Evolutionary conservation across 2,797 vertebrate species (phyloP), one percentile per base, ranked within the genome.

Genomic region (Lacerta viridis): DNA sequence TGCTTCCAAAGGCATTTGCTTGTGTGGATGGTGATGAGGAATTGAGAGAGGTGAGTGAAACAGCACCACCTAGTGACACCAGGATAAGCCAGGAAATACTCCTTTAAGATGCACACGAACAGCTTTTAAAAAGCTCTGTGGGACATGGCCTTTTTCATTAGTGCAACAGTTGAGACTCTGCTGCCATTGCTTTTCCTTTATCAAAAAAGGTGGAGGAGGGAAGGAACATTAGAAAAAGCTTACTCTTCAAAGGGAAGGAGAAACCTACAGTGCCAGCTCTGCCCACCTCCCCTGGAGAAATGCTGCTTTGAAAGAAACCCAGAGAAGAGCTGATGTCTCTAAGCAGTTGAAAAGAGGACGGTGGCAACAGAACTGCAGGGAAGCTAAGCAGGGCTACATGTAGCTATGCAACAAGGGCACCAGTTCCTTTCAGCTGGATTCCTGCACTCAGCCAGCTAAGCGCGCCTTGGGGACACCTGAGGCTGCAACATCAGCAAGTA

Each of bases 161-260:
- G 59, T 46, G 66, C 50, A 80, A 80, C 18, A n/a, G 17, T 33
- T 82, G 55, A 69, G 41, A 36, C n/a, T 72, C 66, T 46, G 55
- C 75, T 50, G 25, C 27, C 68, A 72, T 59, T 46, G 20, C 29
- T 55, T 50, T 15, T 23, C 29, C 15, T 77, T 68, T 68, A n/a
- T 83, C 46, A 27, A 50, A 33, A 69, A 25, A 17, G 46, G 64
- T 36, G 20, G 17, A 4, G 23, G 41, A 76, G 11, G 39, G 9
- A 43, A 43, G 68, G 84, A 20, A 61, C 43, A 72, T 79, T 72
- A 84, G 68, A 77, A 59, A 36, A 50, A 79, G 72, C 41, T 81
- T 41, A 55, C 17, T 76, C 71, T 76, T 76, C 78, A 89, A 89
- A 89, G 84, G 18, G 20, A n/a, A 50, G 68, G 33, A 59, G 71